A percentile compares a stretch with the other conserved stretches of the same genome.
Evolutionary conservation across 1,140 invertebrate genomes (phyloP).

Genomic region (Zaprionus davidi): DNA sequence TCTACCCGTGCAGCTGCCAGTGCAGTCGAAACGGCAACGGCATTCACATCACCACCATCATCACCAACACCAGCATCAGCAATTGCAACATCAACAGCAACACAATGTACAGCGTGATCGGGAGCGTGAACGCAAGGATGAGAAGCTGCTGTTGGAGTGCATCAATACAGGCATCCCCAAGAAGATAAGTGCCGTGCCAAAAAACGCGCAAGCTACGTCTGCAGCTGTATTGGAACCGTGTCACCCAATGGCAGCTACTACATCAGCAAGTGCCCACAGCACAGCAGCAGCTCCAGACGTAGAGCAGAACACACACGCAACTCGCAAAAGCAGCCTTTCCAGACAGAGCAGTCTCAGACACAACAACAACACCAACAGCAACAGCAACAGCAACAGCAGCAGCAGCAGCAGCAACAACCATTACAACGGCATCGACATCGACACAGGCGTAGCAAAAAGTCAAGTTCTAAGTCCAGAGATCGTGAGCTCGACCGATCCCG

Average conservation of each 20-base stretch:
- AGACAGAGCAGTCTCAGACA: conserved; percentile 25
- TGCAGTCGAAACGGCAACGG: conserved; percentile 33
- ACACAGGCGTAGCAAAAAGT: conserved; percentile 75
- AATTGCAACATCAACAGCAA: conserved; percentile 45
- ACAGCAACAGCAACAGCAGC: too few relatives aligned
- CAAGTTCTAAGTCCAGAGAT: conserved; percentile 63
- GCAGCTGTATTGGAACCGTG: conserved; percentile 85
- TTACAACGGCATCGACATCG: conserved; percentile 65
- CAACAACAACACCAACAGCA: conserved; percentile 30
- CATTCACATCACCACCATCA: conserved; percentile 57
- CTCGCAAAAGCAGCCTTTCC: conserved; percentile 27
- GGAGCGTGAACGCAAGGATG: conserved; percentile 80
- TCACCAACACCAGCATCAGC: conserved; percentile 41
- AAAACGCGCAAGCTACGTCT: conserved; percentile 86
- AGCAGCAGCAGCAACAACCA: conserved; percentile 4
- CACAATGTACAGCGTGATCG: conserved; percentile 59
- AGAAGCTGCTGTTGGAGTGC: conserved; percentile 81
- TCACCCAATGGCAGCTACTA: conserved; percentile 78
- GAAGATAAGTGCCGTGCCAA: conserved; percentile 84
- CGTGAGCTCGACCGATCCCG: conserved; percentile 69
- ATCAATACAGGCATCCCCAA: conserved; percentile 82
- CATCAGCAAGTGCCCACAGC: conserved; percentile 80
- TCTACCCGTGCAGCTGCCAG: conserved; percentile 62
- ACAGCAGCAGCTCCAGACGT: conserved; percentile 83
- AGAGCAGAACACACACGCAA: conserved; percentile 64